Base-by-base conservation (phyloP, 2,113 vertebrate genomes). In the Gallinago media region DNA sequence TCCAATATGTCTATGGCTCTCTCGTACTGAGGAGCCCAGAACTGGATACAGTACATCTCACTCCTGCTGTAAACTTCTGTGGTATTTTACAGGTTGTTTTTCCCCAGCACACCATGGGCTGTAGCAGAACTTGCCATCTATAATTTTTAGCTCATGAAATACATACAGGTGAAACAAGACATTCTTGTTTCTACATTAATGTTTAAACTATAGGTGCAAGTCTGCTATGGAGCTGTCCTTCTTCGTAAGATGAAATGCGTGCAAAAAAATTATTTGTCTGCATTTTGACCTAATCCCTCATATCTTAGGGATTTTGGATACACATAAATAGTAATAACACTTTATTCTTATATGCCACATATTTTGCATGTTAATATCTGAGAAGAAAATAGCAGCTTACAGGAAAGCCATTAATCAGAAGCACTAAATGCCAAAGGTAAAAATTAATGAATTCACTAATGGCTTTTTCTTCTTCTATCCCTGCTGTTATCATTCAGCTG, bases 391-490 rank as follows among this genome's bases (percentile, higher is more conserved):
- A 89, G 84, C 73, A 81, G 66, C 27, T 82, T 88, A 85, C 66
- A 73, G 55, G 50, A 95, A 93, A 94, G 42, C 58, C 66, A 83
- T 96, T 95, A 93, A 89, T 95, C 81, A 79, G 74, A 76, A 92
- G 71, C 58, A 76, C 36, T 58, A 85, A 88, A 96, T 95, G 85
- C 58, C 85, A 95, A 85, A 88, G 75, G 85, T 89, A 96, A 96
- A 96, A 95, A 89, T 70, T 85, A 93, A 92, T 91, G 66, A 93
- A 79, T 73, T 88, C 78, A 54, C 66, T 85, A 91, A 89, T 94
- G 87, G 19, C 19, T 96, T 96, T 96, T 92, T 89, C 66, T 94
- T 89, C 61, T 94, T 91, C 65, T 95, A 31, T 85, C 31, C 71
- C 46, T 4, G 23, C 80, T 94, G 84, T 89, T 96, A 78, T 46